Evolutionary conservation across 2,797 vertebrate species (phyloP).

Genomic region (Sparidentex hasta): DNA sequence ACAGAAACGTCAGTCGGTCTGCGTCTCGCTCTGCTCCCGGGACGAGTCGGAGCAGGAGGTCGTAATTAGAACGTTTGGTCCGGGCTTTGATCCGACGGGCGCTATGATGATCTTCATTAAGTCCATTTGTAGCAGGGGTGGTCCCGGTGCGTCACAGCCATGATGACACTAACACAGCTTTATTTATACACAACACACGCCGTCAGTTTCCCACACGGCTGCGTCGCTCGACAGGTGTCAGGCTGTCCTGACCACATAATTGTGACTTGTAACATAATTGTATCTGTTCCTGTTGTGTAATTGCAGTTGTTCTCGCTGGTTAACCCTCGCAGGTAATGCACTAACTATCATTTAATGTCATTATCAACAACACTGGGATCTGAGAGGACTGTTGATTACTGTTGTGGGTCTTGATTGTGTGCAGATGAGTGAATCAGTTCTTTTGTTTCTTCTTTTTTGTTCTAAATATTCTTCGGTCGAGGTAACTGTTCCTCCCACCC

Average conservation of each 20-base stretch:
- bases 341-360: constrained; percentile 5
- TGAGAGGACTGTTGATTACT: background rate
- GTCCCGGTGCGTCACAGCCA: background rate
- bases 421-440: background rate
- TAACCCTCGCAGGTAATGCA: background rate
- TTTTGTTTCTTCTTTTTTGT: background rate
- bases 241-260: constrained; percentile 15
- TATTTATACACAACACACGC: constrained; percentile 18
- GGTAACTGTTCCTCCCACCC: background rate
- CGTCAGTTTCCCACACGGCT: background rate
- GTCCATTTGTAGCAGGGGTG: constrained; percentile 5
- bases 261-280: constrained; percentile 21
- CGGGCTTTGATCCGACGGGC: constrained; percentile 3
- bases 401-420: background rate
- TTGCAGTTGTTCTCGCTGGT: constrained; percentile 22
- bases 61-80: constrained; percentile 10
- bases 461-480: background rate
- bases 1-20: background rate
- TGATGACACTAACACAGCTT: background rate
- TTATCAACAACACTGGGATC: background rate
- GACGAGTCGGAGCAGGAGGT: constrained; percentile 8
- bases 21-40: background rate
- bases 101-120: background rate
- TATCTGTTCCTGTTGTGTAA: constrained; percentile 25
- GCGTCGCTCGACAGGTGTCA: background rate